Evolutionary conservation across 2,113 vertebrate species (phyloP), one percentile per base, ranked within the genome.

Genomic region (Dasyurus viverrinus): DNA sequence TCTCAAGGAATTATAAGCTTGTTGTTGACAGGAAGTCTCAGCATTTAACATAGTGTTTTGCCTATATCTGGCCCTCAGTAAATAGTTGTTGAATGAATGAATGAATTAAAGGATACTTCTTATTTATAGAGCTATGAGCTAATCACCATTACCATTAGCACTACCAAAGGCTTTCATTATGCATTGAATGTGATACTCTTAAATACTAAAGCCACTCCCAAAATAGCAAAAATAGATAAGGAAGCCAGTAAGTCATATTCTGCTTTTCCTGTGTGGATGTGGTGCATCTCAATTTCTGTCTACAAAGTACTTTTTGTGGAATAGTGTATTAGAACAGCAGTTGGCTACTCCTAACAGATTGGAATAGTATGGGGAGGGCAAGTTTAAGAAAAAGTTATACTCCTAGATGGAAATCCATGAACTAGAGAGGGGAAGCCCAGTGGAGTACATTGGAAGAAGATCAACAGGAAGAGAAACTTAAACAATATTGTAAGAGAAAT

Each of bases 21-120:
- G 68, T 42, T 84, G 68, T 84, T 42, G n/a, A 84, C 68, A 84
- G 68, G n/a, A 84, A 84, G 68, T 84, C n/a, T 84, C n/a, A 42
- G 68, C 68, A 84, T 84, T 84, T 84, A 84, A 84, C 36, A 42
- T 84, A 23, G 19, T 42, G n/a, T 42, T 84, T 84, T 84, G 68
- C 68, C 68, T 84, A 84, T 84, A 84, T 84, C 68, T 84, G 68
- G n/a, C 19, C 36, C n/a, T 42, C 68, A 84, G n/a, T 42, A 84
- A 84, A 84, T 84, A 84, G 68, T 42, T 84, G n/a, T 84, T 84
- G 68, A 84, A 84, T 84, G 68, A 84, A 84, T 84, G 60, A n/a
- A 76, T 76, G n/a, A 84, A 84, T 84, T 42, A 84, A 84, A 84
- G 14, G 22, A 84, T 84, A 84, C 68, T 84, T 36, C 16, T 84